Evolutionary conservation across 2,888 invertebrate genomes (phyloP), one percentile per base, ranked within the genome.

Genomic region (Nipponacmea schrenckii): DNA sequence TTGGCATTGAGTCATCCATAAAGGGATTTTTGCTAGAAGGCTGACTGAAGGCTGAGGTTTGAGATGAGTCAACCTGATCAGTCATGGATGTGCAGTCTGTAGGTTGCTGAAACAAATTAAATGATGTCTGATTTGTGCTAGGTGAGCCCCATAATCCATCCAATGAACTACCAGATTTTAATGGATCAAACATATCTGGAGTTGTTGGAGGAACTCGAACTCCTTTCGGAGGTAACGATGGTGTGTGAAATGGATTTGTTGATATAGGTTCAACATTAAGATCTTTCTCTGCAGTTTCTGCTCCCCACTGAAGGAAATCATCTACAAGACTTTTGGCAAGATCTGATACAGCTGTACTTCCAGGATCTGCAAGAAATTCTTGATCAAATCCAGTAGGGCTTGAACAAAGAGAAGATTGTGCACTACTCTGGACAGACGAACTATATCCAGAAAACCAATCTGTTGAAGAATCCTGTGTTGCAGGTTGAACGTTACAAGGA

Each of bases 321-420:
- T 83, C 82, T 14, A 82, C 79, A 63, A 83, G 71, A 31, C 79
- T 78, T n/a, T 79, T 79, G n/a, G 81, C 81, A 56, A 81, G 75
- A 26, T 77, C 75, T 12, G 80, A 79, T 14, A 79, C 75, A 31
- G 81, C 76, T 3, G 74, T 75, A 70, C 76, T 75, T 46, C 74
- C 76, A 14, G 76, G 75, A 10, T 70, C 76, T 14, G 68, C 69
- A 70, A 77, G 77, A n/a, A 79, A 67, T 26, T 76, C 73, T 12
- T 74, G 69, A 64, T 80, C 82, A 76, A 81, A 81, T 26, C 78
- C 78, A 10, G 80, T 69, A 20, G 82, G 83, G 68, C 81, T 83
- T 14, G 81, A 80, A 50, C 80, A 76, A 17, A 77, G 65, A 26
- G 83, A 82, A 8, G 81, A 82, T 74, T 78, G 77, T 20, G 77